Base-by-base conservation (phyloP, 2,888 invertebrate genomes). In the Peribatodes rhomboidaria region DNA sequence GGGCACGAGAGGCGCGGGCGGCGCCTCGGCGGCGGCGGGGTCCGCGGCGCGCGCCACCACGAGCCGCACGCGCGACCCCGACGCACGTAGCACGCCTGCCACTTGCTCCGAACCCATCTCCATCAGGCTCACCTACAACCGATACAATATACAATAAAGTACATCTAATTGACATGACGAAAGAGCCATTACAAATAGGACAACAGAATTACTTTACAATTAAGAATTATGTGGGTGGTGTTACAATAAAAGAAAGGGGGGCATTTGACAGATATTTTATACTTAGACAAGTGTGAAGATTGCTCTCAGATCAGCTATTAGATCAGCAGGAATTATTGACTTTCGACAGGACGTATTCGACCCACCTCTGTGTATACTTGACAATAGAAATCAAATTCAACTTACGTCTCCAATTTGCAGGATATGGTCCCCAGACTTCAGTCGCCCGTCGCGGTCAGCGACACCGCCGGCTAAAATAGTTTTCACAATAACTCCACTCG, bases 51-150 rank as follows among this genome's bases (percentile, higher is more conserved):
- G 95, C 62, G 99, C 99, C 57, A 99, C 99, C 62, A 99, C 97
- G 55, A 99, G 95, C 1, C 98, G 95, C 62, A 99, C 99, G 85
- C 98, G 98, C 11, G 98, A 98, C 33, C 99, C 99, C 22, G 98
- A 98, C 90, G 99, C 98, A 27, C 99, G 95, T 69, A 99, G 92
- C 69, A 99, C 99, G 16, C 98, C 96, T 20, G 99, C 99, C 77
- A 99, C 99, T 90, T 98, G 98, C 89, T 99, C 99, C 27, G 99
- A 99, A 11, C 98, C 98, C 99, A 99, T 99, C 83, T 99, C 99
- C 79, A 99, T 97, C 59, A 99, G 94, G 67, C 86, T 87, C 31
- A 88, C 92, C 93, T 93, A 11, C 55, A 27, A 16, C 13, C 22
- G 46, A 27, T 39, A 13, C 9, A 6, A n/a, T n/a, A 11, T 13